A percentile compares a stretch with the other conserved stretches of the same genome.
These are phyloP conservation scores for Melanotaenia trifasciata DNA, from an alignment of 2,797 vertebrate genomes.

Conservation along the genomic window DNA sequence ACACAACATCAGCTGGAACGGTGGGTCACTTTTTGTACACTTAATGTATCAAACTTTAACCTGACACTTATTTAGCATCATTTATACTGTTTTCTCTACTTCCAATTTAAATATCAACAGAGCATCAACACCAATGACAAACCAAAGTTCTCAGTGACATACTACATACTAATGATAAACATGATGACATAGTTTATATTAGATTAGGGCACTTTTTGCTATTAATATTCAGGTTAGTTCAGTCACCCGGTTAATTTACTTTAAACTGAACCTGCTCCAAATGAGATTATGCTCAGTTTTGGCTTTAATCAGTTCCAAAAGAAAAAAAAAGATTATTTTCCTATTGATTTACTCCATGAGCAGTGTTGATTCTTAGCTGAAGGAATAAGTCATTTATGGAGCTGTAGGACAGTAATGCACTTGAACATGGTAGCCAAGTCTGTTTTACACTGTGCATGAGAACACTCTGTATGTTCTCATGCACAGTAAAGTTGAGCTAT, in stretches of 20 bases:
- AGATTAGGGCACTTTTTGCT: neutral
- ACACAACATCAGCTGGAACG: slow-evolving; percentile 41
- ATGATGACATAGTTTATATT: neutral
- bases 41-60: neutral
- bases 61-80: neutral
- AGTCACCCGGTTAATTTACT: neutral
- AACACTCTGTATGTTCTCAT: neutral
- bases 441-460: neutral
- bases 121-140: slow-evolving; percentile 24
- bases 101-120: slow-evolving; percentile 14
- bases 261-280: neutral
- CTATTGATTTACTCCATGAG: too few relatives aligned
- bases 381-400: too few relatives aligned
- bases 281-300: neutral
- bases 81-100: neutral
- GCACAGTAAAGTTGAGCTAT: neutral
- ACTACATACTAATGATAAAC: slow-evolving; percentile 12
- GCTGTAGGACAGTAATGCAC: neutral
- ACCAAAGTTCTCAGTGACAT: slow-evolving; percentile 20
- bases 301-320: too few relatives aligned
- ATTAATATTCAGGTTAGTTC: neutral
- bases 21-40: slow-evolving; percentile 39
- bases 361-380: too few relatives aligned
- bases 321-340: neutral
- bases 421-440: neutral